Base-by-base conservation (phyloP, 2,888 invertebrate species). In the Odontocolon sp. region DNA sequence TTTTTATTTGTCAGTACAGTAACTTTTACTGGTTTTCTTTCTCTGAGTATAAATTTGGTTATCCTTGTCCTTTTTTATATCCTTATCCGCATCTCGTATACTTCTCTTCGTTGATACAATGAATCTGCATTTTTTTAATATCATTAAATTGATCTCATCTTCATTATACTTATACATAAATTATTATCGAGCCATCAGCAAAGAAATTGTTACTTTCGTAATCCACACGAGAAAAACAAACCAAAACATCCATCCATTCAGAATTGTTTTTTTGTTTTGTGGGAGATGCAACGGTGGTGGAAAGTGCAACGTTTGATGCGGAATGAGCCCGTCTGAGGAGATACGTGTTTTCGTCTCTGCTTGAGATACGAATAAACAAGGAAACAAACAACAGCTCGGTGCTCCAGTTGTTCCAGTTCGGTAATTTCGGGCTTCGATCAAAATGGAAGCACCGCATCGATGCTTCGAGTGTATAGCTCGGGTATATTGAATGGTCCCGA, bases 381-480 rank as follows among this genome's bases (percentile, higher is more conserved):
- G 11, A 9, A 64, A 21, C 64, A 57, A 64, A 63, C 28, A 56
- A 52, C 47, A 18, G 40, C 2, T 14, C 33, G 23, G 45, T 42
- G 45, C 54, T 38, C 16, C 52, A 16, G 33, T 14, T 50, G 52
- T 3, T 6, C 16, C 23, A 4, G 31, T 8, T 50, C 4, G 52
- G 31, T 31, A 16, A 31, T 3, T 52, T n/a, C 8, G 14, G 31
- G 28, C 8, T 21, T 36, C 21, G 36, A 18, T 21, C 8, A 56
- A 21, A 5, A 56, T 21, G 14, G 42, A 42, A 6, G 6, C 16
- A 5, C 4, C 11, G 42, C 42, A 16, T 18, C 42, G 16, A 3
- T 14, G 14, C 11, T 38, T n/a, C 33, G 33, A 33, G 6, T 28
- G 33, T n/a, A n/a, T 33, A 9, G 33, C 33, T 1, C 6, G 31